These are phyloP conservation scores for Amphipoea oculea DNA, from an alignment of 2,888 invertebrate species.

Conservation along the genomic window DNA sequence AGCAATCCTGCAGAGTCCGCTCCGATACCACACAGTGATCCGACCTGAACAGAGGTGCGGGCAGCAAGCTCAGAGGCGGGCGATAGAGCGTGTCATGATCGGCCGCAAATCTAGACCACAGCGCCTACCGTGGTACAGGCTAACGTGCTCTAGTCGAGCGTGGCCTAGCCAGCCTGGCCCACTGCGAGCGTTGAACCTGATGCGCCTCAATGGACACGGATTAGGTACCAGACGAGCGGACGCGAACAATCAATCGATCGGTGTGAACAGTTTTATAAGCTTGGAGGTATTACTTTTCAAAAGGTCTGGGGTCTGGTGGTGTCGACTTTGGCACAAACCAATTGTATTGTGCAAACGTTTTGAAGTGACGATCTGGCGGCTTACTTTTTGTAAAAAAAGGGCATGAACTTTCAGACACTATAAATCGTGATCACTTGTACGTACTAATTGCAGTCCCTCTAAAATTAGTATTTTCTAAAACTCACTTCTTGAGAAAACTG, in stretches of 20 bases:
- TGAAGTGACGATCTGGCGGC: background rate
- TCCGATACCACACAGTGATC: conserved; percentile 17
- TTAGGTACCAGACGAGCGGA: conserved; percentile 57
- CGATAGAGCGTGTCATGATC: conserved; percentile 82
- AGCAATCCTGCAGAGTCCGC: conserved; percentile 16
- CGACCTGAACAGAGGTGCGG: conserved; percentile 56
- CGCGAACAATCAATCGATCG: conserved; percentile 42
- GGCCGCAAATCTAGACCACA: conserved; percentile 73
- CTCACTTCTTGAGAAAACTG: conserved; percentile 1
- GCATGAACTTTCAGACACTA: background rate
- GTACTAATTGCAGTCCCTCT: background rate
- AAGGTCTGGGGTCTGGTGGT: background rate
- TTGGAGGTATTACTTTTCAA: background rate
- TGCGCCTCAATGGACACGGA: conserved; percentile 64
- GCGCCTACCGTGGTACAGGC: conserved; percentile 59
- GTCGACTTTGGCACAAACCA: background rate
- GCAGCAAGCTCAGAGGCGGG: conserved; percentile 72
- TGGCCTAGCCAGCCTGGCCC: conserved; percentile 57
- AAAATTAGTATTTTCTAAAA: background rate
- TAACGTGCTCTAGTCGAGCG: conserved; percentile 57
- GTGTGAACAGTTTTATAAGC: conserved; percentile 27
- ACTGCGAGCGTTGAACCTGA: conserved; percentile 71
- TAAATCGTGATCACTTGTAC: background rate
- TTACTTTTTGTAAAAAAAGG: background rate
- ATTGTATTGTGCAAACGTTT: background rate